Evolutionary conservation across 1,140 invertebrate species (phyloP).

Genomic region (Pogonognathellus flavescens): DNA sequence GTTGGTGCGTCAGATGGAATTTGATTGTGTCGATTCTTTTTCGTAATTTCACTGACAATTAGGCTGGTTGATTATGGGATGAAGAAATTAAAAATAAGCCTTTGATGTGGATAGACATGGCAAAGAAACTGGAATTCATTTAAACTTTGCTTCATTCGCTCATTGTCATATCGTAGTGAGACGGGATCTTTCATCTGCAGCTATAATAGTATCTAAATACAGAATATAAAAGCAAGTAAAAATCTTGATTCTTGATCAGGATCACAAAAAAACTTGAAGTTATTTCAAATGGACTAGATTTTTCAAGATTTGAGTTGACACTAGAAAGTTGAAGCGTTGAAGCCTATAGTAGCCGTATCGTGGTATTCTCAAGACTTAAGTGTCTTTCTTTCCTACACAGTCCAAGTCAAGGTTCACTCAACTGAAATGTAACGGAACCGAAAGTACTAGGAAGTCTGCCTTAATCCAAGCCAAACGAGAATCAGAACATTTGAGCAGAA

Average conservation of each 20-base stretch:
- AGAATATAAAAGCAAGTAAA: conserved; percentile 2
- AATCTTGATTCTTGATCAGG: conserved; percentile 11
- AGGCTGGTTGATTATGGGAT: not conserved
- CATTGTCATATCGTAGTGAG: not conserved
- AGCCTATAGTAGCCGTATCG: not conserved
- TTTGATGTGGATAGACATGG: not conserved
- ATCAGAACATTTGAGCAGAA: conserved; percentile 33
- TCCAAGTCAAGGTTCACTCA: conserved; percentile 19
- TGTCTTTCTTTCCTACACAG: not conserved
- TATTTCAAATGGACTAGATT: conserved; percentile 29
- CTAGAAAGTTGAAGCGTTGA: conserved; percentile 22
- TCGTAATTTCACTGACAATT: not conserved
- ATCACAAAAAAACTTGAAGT: conserved; percentile 1
- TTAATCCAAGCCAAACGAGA: not conserved
- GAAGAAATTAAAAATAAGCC: not conserved
- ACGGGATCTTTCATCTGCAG: not conserved
- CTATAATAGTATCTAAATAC: not conserved
- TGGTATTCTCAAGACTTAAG: not conserved
- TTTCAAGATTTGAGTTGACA: conserved; percentile 44
- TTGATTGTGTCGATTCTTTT: not conserved
- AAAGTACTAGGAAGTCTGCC: not conserved
- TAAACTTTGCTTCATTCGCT: not conserved
- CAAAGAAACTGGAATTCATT: not conserved
- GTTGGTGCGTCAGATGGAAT: not conserved
- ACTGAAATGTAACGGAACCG: not conserved